These are phyloP conservation scores for Machaerirhynchus nigripectus DNA, from an alignment of 2,113 vertebrate genomes.

Conservation along the genomic window DNA sequence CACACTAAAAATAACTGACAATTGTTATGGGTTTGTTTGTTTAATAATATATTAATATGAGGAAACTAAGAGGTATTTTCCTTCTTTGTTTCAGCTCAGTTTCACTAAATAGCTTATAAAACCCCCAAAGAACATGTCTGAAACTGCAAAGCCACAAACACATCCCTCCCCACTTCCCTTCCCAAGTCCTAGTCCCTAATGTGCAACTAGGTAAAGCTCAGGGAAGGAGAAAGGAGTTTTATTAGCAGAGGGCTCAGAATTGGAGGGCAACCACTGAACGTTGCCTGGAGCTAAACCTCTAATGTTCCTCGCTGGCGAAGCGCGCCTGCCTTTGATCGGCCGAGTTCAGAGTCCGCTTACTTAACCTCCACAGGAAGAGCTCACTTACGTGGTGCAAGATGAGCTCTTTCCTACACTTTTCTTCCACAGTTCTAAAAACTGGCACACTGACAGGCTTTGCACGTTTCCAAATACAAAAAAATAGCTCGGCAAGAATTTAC, in stretches of 20 bases:
- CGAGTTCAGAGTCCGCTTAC: neutral
- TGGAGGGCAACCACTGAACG: conserved; percentile 41
- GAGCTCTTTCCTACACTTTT: conserved; percentile 39
- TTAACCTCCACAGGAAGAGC: conserved; percentile 44
- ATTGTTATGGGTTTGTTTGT: conserved; percentile 6
- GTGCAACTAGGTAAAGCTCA: neutral
- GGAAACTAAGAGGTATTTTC: conserved; percentile 32
- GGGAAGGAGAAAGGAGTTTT: conserved; percentile 20
- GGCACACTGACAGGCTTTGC: conserved; percentile 20
- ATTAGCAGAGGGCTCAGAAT: conserved; percentile 43
- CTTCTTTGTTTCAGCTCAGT: conserved; percentile 32
- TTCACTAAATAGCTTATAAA: conserved; percentile 34
- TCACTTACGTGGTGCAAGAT: conserved; percentile 20
- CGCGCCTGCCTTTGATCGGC: neutral
- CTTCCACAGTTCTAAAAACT: neutral
- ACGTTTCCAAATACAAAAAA: conserved; percentile 33
- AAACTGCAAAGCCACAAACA: conserved; percentile 51
- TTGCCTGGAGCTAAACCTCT: conserved; percentile 39
- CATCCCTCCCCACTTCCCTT: conserved; percentile 29
- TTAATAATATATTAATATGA: conserved; percentile 39
- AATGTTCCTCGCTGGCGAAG: neutral
- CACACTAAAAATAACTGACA: conserved; percentile 14
- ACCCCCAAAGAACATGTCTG: conserved; percentile 48
- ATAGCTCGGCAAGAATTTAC: neutral
- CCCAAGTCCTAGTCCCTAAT: conserved; percentile 20